Evolutionary conservation across 2,888 invertebrate species (phyloP).

Genomic region (Norana najaformis): DNA sequence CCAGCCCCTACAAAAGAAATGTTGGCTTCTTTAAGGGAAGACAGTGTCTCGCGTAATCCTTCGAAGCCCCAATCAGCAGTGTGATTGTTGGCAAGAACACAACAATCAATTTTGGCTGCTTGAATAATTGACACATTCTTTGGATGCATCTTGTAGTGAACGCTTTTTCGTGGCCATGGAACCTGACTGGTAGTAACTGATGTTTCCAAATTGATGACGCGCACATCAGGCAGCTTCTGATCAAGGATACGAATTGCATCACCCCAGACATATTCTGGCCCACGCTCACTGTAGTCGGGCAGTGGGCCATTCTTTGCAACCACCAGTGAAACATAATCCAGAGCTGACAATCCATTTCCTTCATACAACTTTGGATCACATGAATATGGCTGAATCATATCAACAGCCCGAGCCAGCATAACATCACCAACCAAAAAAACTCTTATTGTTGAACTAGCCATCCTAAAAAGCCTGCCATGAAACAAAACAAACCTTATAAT

Average conservation of each 20-base stretch:
- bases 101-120: conserved; percentile 42
- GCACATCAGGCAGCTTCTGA: conserved; percentile 38
- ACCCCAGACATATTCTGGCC: conserved; percentile 38
- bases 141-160: conserved; percentile 47
- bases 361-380: conserved; percentile 43
- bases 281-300: conserved; percentile 35
- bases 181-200: conserved; percentile 37
- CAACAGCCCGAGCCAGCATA: conserved; percentile 46
- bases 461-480: not conserved
- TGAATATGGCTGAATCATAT: conserved; percentile 41
- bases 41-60: conserved; percentile 42
- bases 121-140: conserved; percentile 40
- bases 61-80: conserved; percentile 44
- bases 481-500: not conserved
- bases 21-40: conserved; percentile 35
- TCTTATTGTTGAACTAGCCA: conserved; percentile 28
- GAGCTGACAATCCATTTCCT: conserved; percentile 37
- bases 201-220: conserved; percentile 40
- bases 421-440: conserved; percentile 46
- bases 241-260: conserved; percentile 37
- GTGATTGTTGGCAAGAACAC: conserved; percentile 45
- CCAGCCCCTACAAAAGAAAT: conserved; percentile 39
- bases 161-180: conserved; percentile 44
- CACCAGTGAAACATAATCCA: conserved; percentile 42
- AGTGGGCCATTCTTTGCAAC: conserved; percentile 40